Percentiles rank a stretch among this genome's conserved stretches.
Conservation (phyloP, 2,797 vertebrate genomes). For the Xenentodon cancila region DNA sequence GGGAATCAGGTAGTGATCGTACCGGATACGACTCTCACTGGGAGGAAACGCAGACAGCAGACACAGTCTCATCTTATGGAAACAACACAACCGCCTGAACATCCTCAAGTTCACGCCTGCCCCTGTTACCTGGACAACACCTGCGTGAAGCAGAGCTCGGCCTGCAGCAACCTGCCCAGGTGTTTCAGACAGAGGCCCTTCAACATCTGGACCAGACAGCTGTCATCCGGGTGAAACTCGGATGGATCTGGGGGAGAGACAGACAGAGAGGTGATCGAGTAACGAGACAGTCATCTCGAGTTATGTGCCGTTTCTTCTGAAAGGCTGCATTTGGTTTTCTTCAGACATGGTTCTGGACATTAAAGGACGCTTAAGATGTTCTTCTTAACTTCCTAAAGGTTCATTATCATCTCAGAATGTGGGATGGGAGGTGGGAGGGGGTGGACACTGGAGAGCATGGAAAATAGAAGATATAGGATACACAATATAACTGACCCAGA, state of each 20-base stretch:
- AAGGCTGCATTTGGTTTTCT: too few relatives aligned
- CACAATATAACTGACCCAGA: too few relatives aligned
- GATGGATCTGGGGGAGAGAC: slow-evolving; percentile 72
- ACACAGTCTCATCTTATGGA: too few relatives aligned
- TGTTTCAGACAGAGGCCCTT: slow-evolving; percentile 95
- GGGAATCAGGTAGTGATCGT: slow-evolving; percentile 92
- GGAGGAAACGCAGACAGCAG: slow-evolving; percentile 16
- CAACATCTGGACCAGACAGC: slow-evolving; percentile 91
- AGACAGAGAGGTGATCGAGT: background rate
- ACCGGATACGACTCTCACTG: slow-evolving; percentile 90
- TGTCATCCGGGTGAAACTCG: slow-evolving; percentile 90
- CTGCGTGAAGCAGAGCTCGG: slow-evolving; percentile 94
- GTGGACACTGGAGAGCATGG: too few relatives aligned
- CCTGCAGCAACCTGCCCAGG: slow-evolving; percentile 90
- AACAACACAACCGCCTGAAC: background rate
- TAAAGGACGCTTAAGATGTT: too few relatives aligned
- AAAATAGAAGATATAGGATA: too few relatives aligned
- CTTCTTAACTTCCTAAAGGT: too few relatives aligned
- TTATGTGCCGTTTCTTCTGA: too few relatives aligned
- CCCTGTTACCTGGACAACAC: slow-evolving; percentile 93
- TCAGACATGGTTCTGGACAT: too few relatives aligned
- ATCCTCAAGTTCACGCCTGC: background rate
- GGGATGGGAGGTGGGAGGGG: too few relatives aligned
- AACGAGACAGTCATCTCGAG: too few relatives aligned
- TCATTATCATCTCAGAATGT: too few relatives aligned